A percentile compares a stretch with the other conserved stretches of the same genome.
phyloP scores from a whole-genome alignment of 1,140 invertebrate species.

The Drosophila guanche region DNA sequence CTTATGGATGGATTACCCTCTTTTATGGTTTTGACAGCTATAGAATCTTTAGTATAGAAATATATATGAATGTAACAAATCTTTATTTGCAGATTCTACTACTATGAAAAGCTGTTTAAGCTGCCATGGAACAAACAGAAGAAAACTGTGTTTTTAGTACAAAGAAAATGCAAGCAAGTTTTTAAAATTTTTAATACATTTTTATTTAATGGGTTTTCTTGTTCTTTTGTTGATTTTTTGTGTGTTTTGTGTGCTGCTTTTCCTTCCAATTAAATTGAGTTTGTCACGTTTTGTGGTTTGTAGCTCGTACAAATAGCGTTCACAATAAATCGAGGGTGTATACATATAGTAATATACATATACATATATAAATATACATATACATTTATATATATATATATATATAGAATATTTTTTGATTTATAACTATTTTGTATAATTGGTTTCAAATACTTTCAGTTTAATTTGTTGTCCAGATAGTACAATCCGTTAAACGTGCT shows the following conservation, averaged over 20 bases:
- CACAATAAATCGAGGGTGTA: slow-evolving; percentile 61
- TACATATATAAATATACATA: slow-evolving; percentile 43
- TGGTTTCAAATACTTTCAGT: slow-evolving; percentile 73
- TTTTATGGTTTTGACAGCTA: too few species aligned
- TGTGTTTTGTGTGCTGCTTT: slow-evolving; percentile 58
- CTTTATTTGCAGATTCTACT: too few species aligned
- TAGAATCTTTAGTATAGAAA: too few species aligned
- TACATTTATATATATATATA: slow-evolving; percentile 58
- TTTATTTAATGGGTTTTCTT: slow-evolving; percentile 56
- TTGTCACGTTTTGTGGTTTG: slow-evolving; percentile 63
- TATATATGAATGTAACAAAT: too few species aligned
- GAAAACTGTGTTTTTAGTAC: not conserved
- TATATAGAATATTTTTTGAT: slow-evolving; percentile 22
- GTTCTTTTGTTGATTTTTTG: slow-evolving; percentile 46
- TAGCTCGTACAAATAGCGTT: slow-evolving; percentile 68
- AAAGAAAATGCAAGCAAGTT: not conserved
- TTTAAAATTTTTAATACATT: slow-evolving; percentile 62
- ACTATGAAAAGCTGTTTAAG: too few species aligned
- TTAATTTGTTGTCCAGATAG: slow-evolving; percentile 40
- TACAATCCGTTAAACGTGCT: slow-evolving; percentile 22
- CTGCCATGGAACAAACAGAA: too few species aligned
- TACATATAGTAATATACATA: slow-evolving; percentile 68
- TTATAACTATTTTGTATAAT: slow-evolving; percentile 72
- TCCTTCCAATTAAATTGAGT: slow-evolving; percentile 76
- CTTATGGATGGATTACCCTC: too few species aligned